A percentile compares a stretch with the other conserved stretches of the same genome.
phyloP scores from a whole-genome alignment of 2,797 vertebrate species.

The Alcedo atthis region DNA sequence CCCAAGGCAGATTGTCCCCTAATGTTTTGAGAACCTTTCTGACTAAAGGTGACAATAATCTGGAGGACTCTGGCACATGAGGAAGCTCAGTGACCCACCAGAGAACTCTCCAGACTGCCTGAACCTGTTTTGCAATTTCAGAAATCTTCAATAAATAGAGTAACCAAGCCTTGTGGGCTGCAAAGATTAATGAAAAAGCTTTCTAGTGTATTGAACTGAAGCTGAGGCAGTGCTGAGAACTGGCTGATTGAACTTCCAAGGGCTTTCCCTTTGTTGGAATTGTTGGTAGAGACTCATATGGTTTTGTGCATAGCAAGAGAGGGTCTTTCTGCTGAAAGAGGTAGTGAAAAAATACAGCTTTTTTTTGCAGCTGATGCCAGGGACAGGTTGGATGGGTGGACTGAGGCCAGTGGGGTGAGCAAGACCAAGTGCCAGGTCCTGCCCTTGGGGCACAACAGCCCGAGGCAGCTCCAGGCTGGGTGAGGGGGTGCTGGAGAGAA shows the following conservation, averaged over 20 bases:
- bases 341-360: not conserved
- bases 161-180: not conserved
- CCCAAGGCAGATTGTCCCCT: not conserved
- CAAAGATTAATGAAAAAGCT: not conserved
- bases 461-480: too few relatives aligned
- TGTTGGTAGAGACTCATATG: not conserved
- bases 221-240: not conserved
- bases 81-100: accelerated
- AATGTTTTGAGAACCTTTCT: not conserved
- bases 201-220: not conserved
- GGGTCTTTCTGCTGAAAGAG: not conserved
- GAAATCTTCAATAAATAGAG: not conserved
- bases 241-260: not conserved
- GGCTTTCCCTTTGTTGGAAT: not conserved
- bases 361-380: not conserved
- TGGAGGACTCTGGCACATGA: not conserved
- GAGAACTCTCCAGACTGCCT: accelerated
- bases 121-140: not conserved
- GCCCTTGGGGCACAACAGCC: too few relatives aligned
- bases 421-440: too few relatives aligned
- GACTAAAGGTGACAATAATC: not conserved
- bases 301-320: not conserved
- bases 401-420: too few relatives aligned
- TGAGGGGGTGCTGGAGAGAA: too few relatives aligned
- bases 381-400: too few relatives aligned